Evolutionary conservation across 2,888 invertebrate species (phyloP), one percentile per base, ranked within the genome.

Genomic region (Tetrapedia diversipes): DNA sequence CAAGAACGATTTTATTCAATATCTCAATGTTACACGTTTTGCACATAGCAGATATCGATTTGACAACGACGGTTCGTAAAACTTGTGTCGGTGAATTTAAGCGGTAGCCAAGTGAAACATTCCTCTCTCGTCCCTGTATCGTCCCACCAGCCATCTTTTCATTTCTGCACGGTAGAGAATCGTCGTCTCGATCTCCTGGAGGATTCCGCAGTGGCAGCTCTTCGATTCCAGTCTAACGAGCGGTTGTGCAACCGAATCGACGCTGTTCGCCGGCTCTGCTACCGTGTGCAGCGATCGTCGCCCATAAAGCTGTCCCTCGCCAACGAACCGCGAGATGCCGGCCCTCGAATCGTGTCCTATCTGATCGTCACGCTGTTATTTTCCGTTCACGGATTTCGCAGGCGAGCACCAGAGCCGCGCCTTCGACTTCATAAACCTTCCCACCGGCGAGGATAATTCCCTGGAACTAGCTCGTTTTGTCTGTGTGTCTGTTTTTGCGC

Each of bases 331-430:
- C 22, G 14, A 43, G 75, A 69, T 76, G 59, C 59, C 68, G 60
- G 68, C 60, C 43, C 60, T 64, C 53, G 34, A 57, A 34, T 49
- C 61, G 56, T 41, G 24, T 54, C 51, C 61, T 77, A 78, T 78
- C 77, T 68, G 79, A 79, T 79, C 77, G 79, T 77, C 79, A 67
- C 77, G 77, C 65, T 68, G 65, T 64, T 63, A 45, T 60, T 68
- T 53, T 56, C 70, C 64, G 45, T 67, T 72, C 65, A 39, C 61
- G 47, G 72, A 79, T 77, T 71, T 79, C 77, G 68, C 79, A 53
- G 59, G 29, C 70, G 65, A 56, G 56, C 71, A 76, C 67, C 57
- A 71, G 53, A 67, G 66, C 57, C 71, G 66, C 60, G 65, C 75
- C 60, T 49, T 37, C 29, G 34, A 34, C 49, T 67, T 39, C 56